A percentile compares a stretch with the other conserved stretches of the same genome.
phyloP scores from a whole-genome alignment of 2,797 vertebrate species.

The Furcifer pardalis region DNA sequence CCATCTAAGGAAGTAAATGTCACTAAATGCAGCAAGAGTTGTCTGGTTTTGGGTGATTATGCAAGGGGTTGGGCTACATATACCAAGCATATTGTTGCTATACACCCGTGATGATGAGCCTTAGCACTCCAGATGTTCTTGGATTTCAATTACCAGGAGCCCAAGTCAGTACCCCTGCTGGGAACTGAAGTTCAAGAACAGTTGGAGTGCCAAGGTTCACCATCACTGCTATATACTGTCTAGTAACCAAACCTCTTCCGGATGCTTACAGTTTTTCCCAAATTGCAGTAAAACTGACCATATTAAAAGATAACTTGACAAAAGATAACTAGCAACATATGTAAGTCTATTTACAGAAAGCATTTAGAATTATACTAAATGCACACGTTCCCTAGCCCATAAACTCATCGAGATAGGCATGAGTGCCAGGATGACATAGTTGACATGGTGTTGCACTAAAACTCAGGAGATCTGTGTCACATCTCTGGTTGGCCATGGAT shows the following conservation, averaged over 20 bases:
- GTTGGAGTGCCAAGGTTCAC: too few relatives aligned
- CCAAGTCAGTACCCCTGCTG: too few relatives aligned
- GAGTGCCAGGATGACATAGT: too few relatives aligned
- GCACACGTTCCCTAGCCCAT: neutral
- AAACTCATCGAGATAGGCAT: too few relatives aligned
- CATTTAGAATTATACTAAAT: too few relatives aligned
- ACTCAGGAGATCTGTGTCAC: too few relatives aligned
- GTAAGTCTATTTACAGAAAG: neutral
- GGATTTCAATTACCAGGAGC: too few relatives aligned
- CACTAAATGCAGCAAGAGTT: neutral
- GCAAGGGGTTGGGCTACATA: neutral
- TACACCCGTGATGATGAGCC: too few relatives aligned
- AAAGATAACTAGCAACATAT: neutral
- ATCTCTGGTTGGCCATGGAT: too few relatives aligned
- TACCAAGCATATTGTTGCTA: neutral
- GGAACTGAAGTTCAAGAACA: too few relatives aligned
- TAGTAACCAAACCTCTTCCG: neutral
- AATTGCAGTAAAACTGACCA: neutral
- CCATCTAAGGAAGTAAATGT: neutral
- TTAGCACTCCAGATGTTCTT: too few relatives aligned
- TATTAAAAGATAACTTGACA: neutral
- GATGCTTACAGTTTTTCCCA: neutral
- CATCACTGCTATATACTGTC: neutral
- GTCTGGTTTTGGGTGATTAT: neutral
- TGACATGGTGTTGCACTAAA: too few relatives aligned